Conservation (phyloP, 2,797 vertebrate species). For the Rhabdophis nuchalis region DNA sequence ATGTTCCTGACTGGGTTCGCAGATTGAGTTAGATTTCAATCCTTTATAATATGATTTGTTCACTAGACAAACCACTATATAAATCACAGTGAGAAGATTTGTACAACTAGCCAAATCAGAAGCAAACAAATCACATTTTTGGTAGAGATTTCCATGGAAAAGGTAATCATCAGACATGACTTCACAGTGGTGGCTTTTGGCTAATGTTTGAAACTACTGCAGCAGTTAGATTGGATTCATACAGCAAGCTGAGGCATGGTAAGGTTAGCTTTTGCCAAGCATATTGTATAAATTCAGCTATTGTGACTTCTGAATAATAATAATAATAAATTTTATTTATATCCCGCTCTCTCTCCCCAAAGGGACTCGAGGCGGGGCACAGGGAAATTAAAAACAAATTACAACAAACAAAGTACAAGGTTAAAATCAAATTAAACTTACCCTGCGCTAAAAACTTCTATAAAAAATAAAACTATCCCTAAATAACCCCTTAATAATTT, state of each 20-base stretch:
- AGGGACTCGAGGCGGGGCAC: too few species aligned
- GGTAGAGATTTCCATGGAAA: background rate
- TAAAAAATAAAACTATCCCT: too few species aligned
- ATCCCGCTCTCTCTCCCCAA: too few species aligned
- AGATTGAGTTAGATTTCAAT: background rate
- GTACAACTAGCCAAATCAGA: background rate
- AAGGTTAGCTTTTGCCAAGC: background rate
- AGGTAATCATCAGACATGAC: too few species aligned
- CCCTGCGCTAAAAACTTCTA: too few species aligned
- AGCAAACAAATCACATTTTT: background rate
- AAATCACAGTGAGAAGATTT: background rate
- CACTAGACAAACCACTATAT: background rate
- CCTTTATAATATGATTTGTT: background rate
- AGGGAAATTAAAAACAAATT: too few species aligned
- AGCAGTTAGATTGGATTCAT: background rate
- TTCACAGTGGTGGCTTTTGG: background rate
- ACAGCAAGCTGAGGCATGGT: background rate
- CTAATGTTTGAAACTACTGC: background rate
- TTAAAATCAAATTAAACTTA: too few species aligned
- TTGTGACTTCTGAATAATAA: background rate
- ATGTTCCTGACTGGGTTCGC: background rate
- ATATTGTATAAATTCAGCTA: background rate
- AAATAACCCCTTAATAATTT: too few species aligned
- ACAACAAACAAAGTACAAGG: too few species aligned
- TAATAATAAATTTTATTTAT: too few species aligned